phyloP scores from a whole-genome alignment of 2,888 invertebrate species.

The Melanophora roralis region DNA sequence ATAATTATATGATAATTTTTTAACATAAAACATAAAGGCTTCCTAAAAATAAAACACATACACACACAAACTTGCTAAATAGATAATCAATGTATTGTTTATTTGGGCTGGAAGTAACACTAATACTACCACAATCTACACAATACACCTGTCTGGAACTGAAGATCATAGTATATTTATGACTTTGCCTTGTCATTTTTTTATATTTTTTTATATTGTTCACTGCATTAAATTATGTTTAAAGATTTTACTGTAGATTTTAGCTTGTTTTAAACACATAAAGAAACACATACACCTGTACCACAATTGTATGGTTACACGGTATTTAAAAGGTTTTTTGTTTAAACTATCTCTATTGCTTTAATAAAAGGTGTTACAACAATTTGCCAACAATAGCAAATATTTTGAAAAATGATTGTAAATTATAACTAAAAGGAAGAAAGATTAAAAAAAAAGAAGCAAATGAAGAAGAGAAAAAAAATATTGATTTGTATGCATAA shows the following conservation, averaged over 20 bases:
- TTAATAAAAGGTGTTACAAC: conserved; percentile 15
- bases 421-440: background rate
- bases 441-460: background rate
- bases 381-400: conserved; percentile 32
- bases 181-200: conserved; percentile 16
- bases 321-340: background rate
- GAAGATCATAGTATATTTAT: background rate
- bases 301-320: no score
- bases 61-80: background rate
- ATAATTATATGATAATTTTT: conserved; percentile 16
- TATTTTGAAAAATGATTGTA: conserved; percentile 9
- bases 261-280: no score
- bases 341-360: conserved; percentile 4
- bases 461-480: background rate
- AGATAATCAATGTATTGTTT: background rate
- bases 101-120: background rate
- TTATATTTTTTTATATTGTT: background rate
- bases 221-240: background rate
- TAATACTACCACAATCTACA: background rate
- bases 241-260: no score
- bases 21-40: background rate
- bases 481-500: background rate
- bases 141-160: background rate
- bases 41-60: background rate
- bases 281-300: background rate